Evolutionary conservation across 2,888 invertebrate genomes (phyloP), one percentile per base, ranked within the genome.

Genomic region (Thereva unica): DNA sequence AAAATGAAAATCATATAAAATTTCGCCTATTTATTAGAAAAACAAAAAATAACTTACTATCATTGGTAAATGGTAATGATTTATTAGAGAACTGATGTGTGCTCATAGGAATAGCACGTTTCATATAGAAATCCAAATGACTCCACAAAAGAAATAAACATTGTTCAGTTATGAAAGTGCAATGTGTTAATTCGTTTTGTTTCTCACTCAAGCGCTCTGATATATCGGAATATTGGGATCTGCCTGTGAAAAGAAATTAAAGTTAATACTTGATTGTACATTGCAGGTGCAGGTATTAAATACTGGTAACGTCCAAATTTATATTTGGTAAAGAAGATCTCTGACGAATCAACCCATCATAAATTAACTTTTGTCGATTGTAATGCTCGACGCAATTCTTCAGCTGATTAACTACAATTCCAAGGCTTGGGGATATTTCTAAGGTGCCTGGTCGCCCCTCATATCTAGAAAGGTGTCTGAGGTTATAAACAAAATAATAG

Each of bases 111-210:
- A 86, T 83, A 0, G 87, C 84, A 71, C 86, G 84, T 64, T 87
- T 80, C 80, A 90, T 86, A 75, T 88, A 89, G 75, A 87, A 87
- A 73, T 90, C 87, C 59, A 91, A 79, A 79, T 91, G 91, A 61
- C 87, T 85, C 92, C 92, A 92, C 70, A 92, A 82, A 69, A 93
- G 83, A 75, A 90, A 89, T 63, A 91, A 80, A 73, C 88, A 86
- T 72, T 87, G 86, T 76, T 91, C 89, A 34, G 89, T 85, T 66
- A 90, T 88, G 75, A 87, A 86, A 57, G 85, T 82, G 75, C 87
- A 84, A 75, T 86, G 83, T 73, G 84, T 84, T 72, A 88, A 82
- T 76, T 87, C 86, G 67, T 82, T 82, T 69, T 84, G 84, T 73
- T 86, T 87, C 71, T 84, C 84, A 54, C 80, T 81, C 64, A 85